Evolutionary conservation across 1,140 invertebrate species (phyloP).

Genomic region (Paralvinella palmiformis): DNA sequence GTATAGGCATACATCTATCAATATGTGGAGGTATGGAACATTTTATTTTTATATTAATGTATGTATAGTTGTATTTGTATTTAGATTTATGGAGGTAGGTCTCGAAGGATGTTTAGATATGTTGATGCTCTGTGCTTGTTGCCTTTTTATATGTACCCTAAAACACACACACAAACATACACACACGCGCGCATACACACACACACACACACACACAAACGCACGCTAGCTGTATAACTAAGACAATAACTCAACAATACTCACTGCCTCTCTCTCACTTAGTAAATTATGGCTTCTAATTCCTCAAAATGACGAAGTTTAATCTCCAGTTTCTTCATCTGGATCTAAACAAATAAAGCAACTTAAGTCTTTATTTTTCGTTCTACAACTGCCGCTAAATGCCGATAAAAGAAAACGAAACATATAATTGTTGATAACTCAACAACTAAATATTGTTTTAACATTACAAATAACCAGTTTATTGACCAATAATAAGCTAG

Average conservation of each 20-base stretch:
- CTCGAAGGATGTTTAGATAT: no score
- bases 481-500: no score
- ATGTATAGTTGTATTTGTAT: no score
- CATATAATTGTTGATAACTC: background rate
- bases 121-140: no score
- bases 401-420: conserved; percentile 47
- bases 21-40: no score
- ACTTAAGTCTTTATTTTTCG: conserved; percentile 96
- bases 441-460: background rate
- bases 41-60: no score
- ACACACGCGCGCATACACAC: no score
- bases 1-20: no score
- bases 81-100: no score
- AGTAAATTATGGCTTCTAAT: conserved; percentile 96
- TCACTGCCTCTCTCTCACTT: conserved; percentile 81
- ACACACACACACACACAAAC: background rate
- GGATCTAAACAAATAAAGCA: conserved; percentile 93
- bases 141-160: no score
- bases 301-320: conserved; percentile 98
- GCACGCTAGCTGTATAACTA: background rate
- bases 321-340: conserved; percentile 97
- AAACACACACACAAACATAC: no score
- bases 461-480: no score
- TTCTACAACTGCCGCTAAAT: conserved; percentile 95
- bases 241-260: conserved; percentile 14